Evolutionary conservation across 2,797 vertebrate genomes (phyloP), one percentile per base, ranked within the genome.

Genomic region (Australoheros facetus): DNA sequence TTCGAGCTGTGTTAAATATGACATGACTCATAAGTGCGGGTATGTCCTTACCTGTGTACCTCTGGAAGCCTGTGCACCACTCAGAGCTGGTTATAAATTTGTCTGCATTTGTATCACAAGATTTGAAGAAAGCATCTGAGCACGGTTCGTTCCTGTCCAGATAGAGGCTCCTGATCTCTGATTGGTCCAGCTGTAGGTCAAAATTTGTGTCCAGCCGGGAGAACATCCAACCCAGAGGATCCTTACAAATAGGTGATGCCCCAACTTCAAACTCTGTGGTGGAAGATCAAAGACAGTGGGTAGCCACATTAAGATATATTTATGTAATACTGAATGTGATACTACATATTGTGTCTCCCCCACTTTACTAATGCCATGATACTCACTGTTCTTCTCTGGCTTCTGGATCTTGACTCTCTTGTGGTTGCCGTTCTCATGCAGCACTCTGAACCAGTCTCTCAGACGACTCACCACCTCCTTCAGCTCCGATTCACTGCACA

Each of bases 21-120:
- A 66, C 9, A n/a, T 72, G 32, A 28, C 58, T 45, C 51, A n/a
- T 19, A 34, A 54, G 56, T 86, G 77, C 45, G 53, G 72, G 69
- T 39, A 9, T 48, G 23, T 8, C 14, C 70, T 0, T 95, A 97
- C 96, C 93, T 97, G 97, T 93, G 96, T 97, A 97, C 84, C 96
- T 97, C 93, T 99, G 98, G 93, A 99, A 99, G 91, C 98, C 99
- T 42, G 97, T 97, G 93, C 98, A 99, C 98, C 98, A 99, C 84
- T 99, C 98, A 16, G 97, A 97, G 92, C 97, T 98, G 89, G 96
- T 97, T 92, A 99, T 96, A 71, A 97, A 94, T 79, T 95, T 96
- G 92, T 99, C 97, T 16, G 83, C 93, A 81, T 96, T 97, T 0
- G 96, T 95, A 86, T 99, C 97, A 77, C 98, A 99, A 12, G 97